Evolutionary conservation across 2,888 invertebrate species (phyloP).

Genomic region (Paralinhomoeus sp.): DNA sequence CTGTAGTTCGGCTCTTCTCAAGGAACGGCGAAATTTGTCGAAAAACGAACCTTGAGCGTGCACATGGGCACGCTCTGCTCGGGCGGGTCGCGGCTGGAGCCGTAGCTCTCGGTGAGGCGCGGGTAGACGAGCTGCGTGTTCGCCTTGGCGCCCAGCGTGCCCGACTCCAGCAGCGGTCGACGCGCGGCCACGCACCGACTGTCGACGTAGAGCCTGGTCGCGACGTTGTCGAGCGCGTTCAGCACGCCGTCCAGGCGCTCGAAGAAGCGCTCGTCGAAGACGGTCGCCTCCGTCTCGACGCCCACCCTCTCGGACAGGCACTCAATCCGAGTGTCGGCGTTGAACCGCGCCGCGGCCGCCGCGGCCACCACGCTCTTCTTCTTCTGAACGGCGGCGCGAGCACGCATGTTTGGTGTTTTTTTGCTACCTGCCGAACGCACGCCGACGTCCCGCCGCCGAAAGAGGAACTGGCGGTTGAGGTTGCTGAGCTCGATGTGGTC

Average conservation of each 20-base stretch:
- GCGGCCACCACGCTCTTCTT: constrained; percentile 77
- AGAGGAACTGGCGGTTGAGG: constrained; percentile 90
- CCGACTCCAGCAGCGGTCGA: constrained; percentile 83
- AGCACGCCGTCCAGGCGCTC: constrained; percentile 73
- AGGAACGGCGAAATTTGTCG: too few relatives aligned
- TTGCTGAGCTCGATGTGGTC: constrained; percentile 96
- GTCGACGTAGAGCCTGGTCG: constrained; percentile 89
- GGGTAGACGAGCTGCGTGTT: constrained; percentile 58
- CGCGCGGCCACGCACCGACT: constrained; percentile 86
- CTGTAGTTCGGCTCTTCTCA: too few relatives aligned
- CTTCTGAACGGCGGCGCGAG: too few relatives aligned
- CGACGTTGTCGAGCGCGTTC: constrained; percentile 91
- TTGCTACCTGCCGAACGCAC: too few relatives aligned
- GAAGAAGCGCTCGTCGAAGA: constrained; percentile 85
- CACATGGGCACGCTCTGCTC: constrained; percentile 96
- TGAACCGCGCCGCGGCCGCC: constrained; percentile 40
- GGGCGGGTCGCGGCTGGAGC: constrained; percentile 66
- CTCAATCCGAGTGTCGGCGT: constrained; percentile 23
- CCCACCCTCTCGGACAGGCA: constrained; percentile 49
- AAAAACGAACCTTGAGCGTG: constrained; percentile 78
- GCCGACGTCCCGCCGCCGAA: constrained; percentile 67
- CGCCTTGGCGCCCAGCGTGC: constrained; percentile 81
- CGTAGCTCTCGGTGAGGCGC: constrained; percentile 83
- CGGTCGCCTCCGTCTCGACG: constrained; percentile 65
- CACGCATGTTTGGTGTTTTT: too few relatives aligned